Evolutionary conservation across 1,140 invertebrate genomes (phyloP), one percentile per base, ranked within the genome.

Genomic region (Ditylenchus dipsaci): DNA sequence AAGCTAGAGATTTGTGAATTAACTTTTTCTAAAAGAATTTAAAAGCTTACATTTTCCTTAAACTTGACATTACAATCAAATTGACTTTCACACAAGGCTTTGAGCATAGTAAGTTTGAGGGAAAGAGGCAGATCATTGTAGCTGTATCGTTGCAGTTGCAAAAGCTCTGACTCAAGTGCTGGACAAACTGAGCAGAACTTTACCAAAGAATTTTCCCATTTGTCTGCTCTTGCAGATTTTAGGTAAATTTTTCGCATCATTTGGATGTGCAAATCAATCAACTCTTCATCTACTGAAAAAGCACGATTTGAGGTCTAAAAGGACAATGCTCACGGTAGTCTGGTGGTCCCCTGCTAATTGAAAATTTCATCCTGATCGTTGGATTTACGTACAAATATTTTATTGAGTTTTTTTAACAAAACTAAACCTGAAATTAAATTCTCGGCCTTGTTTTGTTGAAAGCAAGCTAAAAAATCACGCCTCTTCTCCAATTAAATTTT

Each of bases 31-130:
- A 13, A 43, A 33, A 1, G 17, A 68, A 64, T 9, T 42, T 23
- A 65, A n/a, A 33, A 9, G 11, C 72, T 72, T 70, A 76, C 76
- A 68, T 42, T 75, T 62, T 76, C 75, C 29, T 78, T 76, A 60
- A 76, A 76, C 58, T 76, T 76, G 8, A 66, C 17, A 56, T 76
- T 76, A 45, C 47, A 76, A 56, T 76, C 75, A 68, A 76, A 76
- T 58, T 76, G 75, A 30, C 67, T 58, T 1, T 75, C 67, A 59
- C 75, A 76, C 0, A 76, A 49, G 15, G 73, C 73, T 45, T 71
- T 74, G 13, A 78, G 62, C 33, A 78, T 33, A n/a, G 60, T 42
- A 17, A 76, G 49, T 65, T 76, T 76, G 5, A 72, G 47, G 13
- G 19, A 27, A 0, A 75, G 33, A 1, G 76, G 67, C n/a, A 78